phyloP scores from a whole-genome alignment of 2,888 invertebrate genomes.

The Teinopalpus imperialis region DNA sequence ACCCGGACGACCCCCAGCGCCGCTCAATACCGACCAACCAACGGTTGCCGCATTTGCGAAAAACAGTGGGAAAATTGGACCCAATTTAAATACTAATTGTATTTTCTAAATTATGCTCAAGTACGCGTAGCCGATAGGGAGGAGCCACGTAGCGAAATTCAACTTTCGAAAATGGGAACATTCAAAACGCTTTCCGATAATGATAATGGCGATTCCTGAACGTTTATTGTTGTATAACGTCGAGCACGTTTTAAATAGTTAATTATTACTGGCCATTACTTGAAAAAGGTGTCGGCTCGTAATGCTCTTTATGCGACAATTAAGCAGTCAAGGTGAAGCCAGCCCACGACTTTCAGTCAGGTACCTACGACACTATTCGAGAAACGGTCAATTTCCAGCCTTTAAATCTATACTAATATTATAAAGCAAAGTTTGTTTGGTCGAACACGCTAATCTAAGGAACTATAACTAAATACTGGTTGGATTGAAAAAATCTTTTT shows the following conservation, averaged over 20 bases:
- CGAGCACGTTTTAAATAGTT: conserved; percentile 16
- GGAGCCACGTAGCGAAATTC: conserved; percentile 3
- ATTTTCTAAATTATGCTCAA: conserved; percentile 25
- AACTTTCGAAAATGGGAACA: conserved; percentile 12
- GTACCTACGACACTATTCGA: neutral
- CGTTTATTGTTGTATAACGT: conserved; percentile 10
- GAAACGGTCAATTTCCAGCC: conserved; percentile 1
- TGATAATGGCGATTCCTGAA: conserved; percentile 15
- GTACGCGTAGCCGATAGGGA: conserved; percentile 16
- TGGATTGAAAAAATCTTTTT: too few species aligned
- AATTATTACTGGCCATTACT: conserved; percentile 14
- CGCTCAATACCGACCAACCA: too few species aligned
- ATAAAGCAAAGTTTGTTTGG: too few species aligned
- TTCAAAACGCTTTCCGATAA: conserved; percentile 14
- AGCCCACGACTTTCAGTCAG: conserved; percentile 6
- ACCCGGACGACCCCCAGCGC: too few species aligned
- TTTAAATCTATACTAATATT: too few species aligned
- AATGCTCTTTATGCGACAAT: conserved; percentile 17
- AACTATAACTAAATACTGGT: too few species aligned
- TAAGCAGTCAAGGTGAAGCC: conserved; percentile 17
- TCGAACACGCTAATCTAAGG: too few species aligned
- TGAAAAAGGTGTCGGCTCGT: conserved; percentile 11
- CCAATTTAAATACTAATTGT: conserved; percentile 36
- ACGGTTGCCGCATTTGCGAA: conserved; percentile 41
- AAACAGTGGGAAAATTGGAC: conserved; percentile 42